A percentile compares a stretch with the other conserved stretches of the same genome.
phyloP scores from a whole-genome alignment of 2,113 vertebrate genomes.

The Ancistrus triradiatus region DNA sequence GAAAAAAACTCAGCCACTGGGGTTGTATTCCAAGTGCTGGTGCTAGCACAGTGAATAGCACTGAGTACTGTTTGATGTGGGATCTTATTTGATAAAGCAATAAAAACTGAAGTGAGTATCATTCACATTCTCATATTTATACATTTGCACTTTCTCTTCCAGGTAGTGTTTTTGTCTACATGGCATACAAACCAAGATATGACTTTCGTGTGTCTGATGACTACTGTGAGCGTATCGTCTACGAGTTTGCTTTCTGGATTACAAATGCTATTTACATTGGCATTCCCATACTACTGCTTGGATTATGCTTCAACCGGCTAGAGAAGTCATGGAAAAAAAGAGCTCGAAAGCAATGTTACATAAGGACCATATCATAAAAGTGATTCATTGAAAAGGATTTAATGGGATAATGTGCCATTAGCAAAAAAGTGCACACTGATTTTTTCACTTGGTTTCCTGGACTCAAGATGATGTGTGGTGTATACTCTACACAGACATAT shows the following conservation, averaged over 20 bases:
- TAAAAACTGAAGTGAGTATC: no score
- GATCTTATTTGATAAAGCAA: no score
- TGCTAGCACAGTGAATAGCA: no score
- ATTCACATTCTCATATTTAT: background rate
- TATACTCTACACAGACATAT: background rate
- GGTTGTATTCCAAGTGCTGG: no score
- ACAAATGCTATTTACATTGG: conserved; percentile 6
- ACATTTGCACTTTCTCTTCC: background rate
- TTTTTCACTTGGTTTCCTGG: background rate
- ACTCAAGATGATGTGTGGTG: background rate
- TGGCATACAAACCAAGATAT: conserved; percentile 28
- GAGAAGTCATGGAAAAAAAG: background rate
- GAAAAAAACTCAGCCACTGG: no score
- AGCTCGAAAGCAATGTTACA: background rate
- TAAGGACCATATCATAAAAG: conserved; percentile 5
- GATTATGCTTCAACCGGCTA: background rate
- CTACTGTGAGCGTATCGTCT: conserved; percentile 30
- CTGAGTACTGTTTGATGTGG: no score
- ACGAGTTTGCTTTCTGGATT: conserved; percentile 34
- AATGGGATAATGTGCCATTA: no score
- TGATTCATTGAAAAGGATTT: no score
- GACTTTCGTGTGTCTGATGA: conserved; percentile 9
- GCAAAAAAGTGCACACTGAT: no score
- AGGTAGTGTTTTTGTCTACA: conserved; percentile 28
- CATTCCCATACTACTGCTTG: background rate